phyloP scores from a whole-genome alignment of 2,888 invertebrate species.

The Therioaphis trifolii region DNA sequence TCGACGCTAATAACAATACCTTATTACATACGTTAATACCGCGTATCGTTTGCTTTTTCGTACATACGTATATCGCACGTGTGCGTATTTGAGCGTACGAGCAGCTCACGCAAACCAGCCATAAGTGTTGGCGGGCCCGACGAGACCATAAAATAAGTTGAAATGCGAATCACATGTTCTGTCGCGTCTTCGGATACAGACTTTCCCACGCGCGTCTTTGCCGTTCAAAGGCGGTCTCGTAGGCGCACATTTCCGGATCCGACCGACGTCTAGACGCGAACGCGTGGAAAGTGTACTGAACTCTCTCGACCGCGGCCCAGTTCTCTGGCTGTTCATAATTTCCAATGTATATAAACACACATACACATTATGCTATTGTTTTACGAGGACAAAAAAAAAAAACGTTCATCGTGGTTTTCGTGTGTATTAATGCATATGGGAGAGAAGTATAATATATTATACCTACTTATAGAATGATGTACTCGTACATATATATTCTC shows the following conservation, averaged over 20 bases:
- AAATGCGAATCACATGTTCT: background rate
- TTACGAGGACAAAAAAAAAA: slow-evolving; percentile 21
- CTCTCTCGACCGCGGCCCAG: slow-evolving; percentile 39
- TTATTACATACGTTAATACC: background rate
- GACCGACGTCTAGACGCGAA: slow-evolving; percentile 28
- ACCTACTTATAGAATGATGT: background rate
- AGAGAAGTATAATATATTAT: background rate
- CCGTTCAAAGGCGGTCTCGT: background rate
- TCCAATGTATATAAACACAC: background rate
- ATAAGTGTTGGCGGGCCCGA: too few relatives aligned
- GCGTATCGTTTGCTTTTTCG: background rate
- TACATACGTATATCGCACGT: background rate
- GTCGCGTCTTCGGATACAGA: background rate
- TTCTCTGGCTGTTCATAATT: slow-evolving; percentile 10
- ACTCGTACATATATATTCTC: background rate
- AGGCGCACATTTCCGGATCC: slow-evolving; percentile 2
- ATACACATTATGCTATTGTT: slow-evolving; percentile 12
- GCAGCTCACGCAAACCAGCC: too few relatives aligned
- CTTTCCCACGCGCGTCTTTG: slow-evolving; percentile 12
- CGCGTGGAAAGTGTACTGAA: slow-evolving; percentile 25
- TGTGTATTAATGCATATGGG: background rate
- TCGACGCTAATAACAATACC: background rate
- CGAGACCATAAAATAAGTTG: background rate
- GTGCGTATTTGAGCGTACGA: background rate
- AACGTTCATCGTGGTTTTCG: background rate